Conservation (phyloP, 2,797 vertebrate species). For the Todus mexicanus region DNA sequence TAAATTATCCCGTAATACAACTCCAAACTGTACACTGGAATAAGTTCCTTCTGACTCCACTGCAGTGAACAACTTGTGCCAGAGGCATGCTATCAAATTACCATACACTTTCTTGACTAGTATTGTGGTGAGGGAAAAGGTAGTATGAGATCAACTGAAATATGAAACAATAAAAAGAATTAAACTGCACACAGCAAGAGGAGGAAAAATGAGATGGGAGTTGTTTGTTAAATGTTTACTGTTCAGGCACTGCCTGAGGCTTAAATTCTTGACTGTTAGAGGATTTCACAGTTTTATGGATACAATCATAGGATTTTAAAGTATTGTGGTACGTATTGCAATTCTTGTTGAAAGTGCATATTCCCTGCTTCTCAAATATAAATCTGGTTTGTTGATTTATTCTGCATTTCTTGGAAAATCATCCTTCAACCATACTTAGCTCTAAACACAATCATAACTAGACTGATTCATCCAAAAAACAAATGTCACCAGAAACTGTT, state of each 20-base stretch:
- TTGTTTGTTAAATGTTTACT: neutral
- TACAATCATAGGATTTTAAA: neutral
- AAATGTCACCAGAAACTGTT: neutral
- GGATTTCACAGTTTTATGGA: neutral
- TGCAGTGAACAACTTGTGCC: slow-evolving; percentile 15
- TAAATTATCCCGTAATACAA: neutral
- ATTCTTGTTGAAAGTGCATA: neutral
- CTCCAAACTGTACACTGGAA: neutral
- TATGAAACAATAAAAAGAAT: slow-evolving; percentile 14
- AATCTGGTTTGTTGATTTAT: neutral
- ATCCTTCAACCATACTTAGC: neutral
- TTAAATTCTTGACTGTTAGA: slow-evolving; percentile 23
- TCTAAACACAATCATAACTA: neutral
- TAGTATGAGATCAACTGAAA: neutral
- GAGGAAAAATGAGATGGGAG: neutral
- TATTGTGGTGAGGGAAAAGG: neutral
- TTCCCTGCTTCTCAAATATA: neutral
- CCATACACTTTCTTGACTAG: neutral
- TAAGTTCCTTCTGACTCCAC: slow-evolving; percentile 19
- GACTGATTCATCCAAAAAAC: neutral
- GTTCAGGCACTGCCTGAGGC: neutral
- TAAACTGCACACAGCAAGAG: neutral
- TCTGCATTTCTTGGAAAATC: neutral
- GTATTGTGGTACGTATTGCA: neutral
- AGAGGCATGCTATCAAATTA: slow-evolving; percentile 26